Evolutionary conservation across 1,140 invertebrate genomes (phyloP), one percentile per base, ranked within the genome.

Genomic region (Eueides isabella): DNA sequence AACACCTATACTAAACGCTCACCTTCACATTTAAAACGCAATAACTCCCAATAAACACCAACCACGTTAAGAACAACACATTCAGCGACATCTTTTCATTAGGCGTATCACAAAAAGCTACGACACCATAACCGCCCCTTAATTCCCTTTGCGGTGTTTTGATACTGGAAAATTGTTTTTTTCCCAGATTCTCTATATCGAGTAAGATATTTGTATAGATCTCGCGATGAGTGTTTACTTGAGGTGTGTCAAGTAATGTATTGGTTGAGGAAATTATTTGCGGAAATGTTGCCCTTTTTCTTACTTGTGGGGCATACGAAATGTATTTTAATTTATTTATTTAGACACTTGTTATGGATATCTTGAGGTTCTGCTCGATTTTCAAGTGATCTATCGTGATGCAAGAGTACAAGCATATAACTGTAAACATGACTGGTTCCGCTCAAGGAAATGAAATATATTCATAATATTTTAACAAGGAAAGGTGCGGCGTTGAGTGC

Each of bases 131-230:
- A 41, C 23, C 26, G 44, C 48, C 48, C 33, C 41, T n/a, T 68
- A 35, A 68, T 61, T 68, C 67, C 48, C 67, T 68, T 35, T 33
- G 48, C 44, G 67, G 30, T 5, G 7, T 68, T 68, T 68, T 61
- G 35, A 33, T 68, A 68, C n/a, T 5, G 44, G 48, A 61, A 68
- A 68, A 68, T 68, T 68, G 67, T 68, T 68, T 68, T n/a, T 67
- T 55, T 23, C 67, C 6, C 44, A 23, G 48, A 38, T 68, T 61
- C n/a, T 9, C 14, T 16, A 12, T 61, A 48, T 48, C 48, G 26
- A 19, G n/a, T 55, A 55, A 55, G 19, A 23, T 55, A 55, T 55
- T 55, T 26, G 48, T 55, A 55, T 44, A 55, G n/a, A 55, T 26
- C 19, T 55, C 6, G 48, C 19, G 48, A 55, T 55, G 48, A 55